Evolutionary conservation across 2,888 invertebrate genomes (phyloP), one percentile per base, ranked within the genome.

Genomic region (Diaperis boleti): DNA sequence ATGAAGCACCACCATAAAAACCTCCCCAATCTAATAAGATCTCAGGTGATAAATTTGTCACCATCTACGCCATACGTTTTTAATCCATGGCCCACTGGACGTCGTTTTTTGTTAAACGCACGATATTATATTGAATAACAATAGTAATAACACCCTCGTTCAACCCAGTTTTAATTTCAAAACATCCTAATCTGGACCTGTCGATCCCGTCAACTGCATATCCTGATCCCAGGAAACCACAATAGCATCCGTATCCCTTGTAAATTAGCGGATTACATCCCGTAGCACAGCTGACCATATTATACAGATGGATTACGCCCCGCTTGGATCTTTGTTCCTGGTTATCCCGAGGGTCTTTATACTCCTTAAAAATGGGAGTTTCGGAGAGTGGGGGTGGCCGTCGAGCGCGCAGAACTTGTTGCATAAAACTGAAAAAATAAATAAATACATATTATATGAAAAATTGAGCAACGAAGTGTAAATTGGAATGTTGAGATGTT

Each of bases 241-340:
- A 95, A 79, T 92, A 95, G 79, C 95, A 95, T 1, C 95, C 95
- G 74, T 95, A 95, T 6, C 94, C 94, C 78, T 94, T 94, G 78
- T 91, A 94, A 5, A 86, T 83, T 1, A 94, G 79, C 0, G 95
- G 95, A 77, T 94, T 89, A 74, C 95, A 95, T 2, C 91, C 91
- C 0, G 93, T 93, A 1, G 92, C 90, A 74, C 94, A 95, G 62
- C 88, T 87, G 64, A 95, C 86, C 93, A 95, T 94, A 67, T 92
- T 92, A 81, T 92, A 94, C 11, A 95, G 84, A 73, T 93, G 90
- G 7, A 90, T 78, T 0, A 93, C 91, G 33, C 91, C 92, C 1
- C 94, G 85, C 77, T 92, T 91, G 15, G 85, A 83, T 7, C 93
- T 83, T 33, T 56, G 42, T 54, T 69, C 68, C 11, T 69, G 31